Evolutionary conservation across 2,113 vertebrate species (phyloP).

Genomic region (Caranx ignobilis): DNA sequence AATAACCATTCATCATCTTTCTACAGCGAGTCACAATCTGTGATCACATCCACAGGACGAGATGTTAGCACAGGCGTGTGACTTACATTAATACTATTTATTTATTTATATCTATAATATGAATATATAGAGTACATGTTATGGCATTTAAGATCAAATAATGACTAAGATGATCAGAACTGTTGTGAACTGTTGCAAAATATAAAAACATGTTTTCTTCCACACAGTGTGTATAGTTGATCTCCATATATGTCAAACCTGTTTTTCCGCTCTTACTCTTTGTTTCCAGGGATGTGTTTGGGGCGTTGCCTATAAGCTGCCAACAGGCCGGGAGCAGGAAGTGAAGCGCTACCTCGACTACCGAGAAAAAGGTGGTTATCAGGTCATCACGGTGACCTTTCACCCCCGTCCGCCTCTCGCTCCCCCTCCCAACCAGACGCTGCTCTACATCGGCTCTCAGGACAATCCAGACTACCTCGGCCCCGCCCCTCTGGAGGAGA

Average conservation of each 20-base stretch:
- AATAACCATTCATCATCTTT: too few relatives aligned
- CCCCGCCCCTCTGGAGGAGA: slow-evolving; percentile 94
- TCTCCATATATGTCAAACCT: not conserved
- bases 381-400: slow-evolving; percentile 89
- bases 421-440: slow-evolving; percentile 77
- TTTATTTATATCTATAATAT: too few relatives aligned
- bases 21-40: too few relatives aligned
- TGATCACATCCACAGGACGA: too few relatives aligned
- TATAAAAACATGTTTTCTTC: too few relatives aligned
- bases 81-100: too few relatives aligned
- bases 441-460: slow-evolving; percentile 93
- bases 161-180: too few relatives aligned
- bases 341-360: slow-evolving; percentile 95
- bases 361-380: slow-evolving; percentile 96
- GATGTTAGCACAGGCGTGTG: too few relatives aligned
- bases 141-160: too few relatives aligned
- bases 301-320: slow-evolving; percentile 96
- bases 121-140: too few relatives aligned
- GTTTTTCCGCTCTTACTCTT: not conserved
- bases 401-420: slow-evolving; percentile 79
- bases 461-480: slow-evolving; percentile 98
- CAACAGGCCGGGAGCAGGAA: slow-evolving; percentile 91
- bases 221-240: too few relatives aligned
- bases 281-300: slow-evolving; percentile 90
- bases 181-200: too few relatives aligned